A percentile compares a stretch with the other conserved stretches of the same genome.
phyloP scores from a whole-genome alignment of 2,888 invertebrate genomes.

The Agonum fuliginosum region DNA sequence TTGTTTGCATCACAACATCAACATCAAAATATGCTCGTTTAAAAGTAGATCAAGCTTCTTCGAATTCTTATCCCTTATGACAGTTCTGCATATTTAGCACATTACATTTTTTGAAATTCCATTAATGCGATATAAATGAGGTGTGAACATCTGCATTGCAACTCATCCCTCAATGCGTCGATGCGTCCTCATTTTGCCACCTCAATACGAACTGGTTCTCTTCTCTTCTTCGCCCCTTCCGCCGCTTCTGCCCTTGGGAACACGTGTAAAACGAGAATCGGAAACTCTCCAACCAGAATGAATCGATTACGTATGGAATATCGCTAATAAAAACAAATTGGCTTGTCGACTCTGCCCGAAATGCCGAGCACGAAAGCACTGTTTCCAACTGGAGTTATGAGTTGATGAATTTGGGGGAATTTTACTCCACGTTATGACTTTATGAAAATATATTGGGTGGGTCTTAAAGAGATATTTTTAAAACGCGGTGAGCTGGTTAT shows the following conservation, averaged over 20 bases:
- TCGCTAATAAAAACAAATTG: constrained; percentile 40
- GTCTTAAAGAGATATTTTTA: background rate
- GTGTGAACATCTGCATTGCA: background rate
- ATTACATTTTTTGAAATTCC: background rate
- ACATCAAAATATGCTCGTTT: too few relatives aligned
- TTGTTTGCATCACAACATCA: too few relatives aligned
- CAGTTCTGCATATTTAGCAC: background rate
- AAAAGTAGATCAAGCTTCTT: too few relatives aligned
- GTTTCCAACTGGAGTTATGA: background rate
- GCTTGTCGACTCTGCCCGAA: constrained; percentile 10
- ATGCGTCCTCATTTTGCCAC: background rate
- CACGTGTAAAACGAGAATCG: constrained; percentile 20
- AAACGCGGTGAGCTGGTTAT: background rate
- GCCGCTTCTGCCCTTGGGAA: background rate
- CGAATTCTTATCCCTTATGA: too few relatives aligned
- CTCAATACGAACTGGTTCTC: too few relatives aligned
- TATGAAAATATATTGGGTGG: background rate
- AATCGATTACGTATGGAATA: constrained; percentile 40
- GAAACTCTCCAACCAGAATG: constrained; percentile 23
- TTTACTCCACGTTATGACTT: background rate
- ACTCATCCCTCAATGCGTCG: background rate
- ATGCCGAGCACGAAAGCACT: background rate
- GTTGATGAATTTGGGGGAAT: background rate
- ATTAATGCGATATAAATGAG: background rate
- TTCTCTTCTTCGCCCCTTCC: background rate